Base-by-base conservation (phyloP, 2,113 vertebrate species). In the Heterotis niloticus region DNA sequence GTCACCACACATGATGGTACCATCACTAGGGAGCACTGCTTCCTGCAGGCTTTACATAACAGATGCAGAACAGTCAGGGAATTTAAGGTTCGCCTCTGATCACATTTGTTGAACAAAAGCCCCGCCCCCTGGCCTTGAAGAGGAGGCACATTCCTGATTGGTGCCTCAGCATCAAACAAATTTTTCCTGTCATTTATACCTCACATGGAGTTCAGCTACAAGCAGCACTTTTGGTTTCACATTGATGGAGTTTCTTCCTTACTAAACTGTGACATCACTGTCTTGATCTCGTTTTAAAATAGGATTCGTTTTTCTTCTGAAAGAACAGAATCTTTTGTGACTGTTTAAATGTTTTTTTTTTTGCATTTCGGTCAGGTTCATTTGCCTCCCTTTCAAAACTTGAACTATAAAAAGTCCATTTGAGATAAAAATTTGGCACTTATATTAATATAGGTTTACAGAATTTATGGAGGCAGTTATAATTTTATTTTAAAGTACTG, bases 391-490 rank as follows among this genome's bases (percentile, higher is more conserved):
- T 26, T 74, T 24, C 71, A 74, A 54, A 56, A 74, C 71, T 73
- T 73, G 71, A 73, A 72, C 54, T 72, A 72, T 23, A 24, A 23
- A 72, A 74, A 74, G 71, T 74, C 57, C 52, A 74, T 74, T 28
- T 54, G n/a, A 52, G 71, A 52, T 56, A 57, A 54, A n/a, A 7
- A 73, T 73, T 73, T 74, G 23, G 23, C 54, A 59, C 26, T 59
- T 59, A 74, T 57, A 14, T n/a, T 56, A 72, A 12, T n/a, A 72
- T 51, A 74, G 2, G 13, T 56, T 24, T 57, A 74, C 24, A 57
- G 54, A 57, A 57, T 69, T 59, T 57, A 74, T 24, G 16, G 16
- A 26, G 26, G 56, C 52, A 72, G 7, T 44, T 57, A 24, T 74
- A 52, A 72, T 56, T 62, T 62, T 62, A 62, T 62, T 72, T 52